These are phyloP conservation scores for Heliothis subflexa DNA, from an alignment of 1,140 invertebrate species.

Conservation along the genomic window DNA sequence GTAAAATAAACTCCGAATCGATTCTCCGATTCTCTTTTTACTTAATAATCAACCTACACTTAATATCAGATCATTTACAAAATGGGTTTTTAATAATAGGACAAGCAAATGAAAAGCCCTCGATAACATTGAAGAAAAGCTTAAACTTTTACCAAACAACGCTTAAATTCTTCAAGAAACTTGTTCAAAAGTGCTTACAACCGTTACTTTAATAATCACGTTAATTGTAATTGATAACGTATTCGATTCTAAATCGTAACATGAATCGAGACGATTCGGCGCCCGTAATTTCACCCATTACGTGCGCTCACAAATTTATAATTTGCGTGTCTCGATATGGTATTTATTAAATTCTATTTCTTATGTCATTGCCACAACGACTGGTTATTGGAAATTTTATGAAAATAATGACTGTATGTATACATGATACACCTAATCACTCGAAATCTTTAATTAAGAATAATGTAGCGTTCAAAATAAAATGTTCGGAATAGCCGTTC, in stretches of 20 bases:
- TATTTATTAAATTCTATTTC: constrained; percentile 46
- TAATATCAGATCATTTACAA: constrained; percentile 67
- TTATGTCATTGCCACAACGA: constrained; percentile 53
- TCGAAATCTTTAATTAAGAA: constrained; percentile 72
- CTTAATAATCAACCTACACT: constrained; percentile 72
- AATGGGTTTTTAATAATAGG: constrained; percentile 78
- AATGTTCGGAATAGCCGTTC: constrained; percentile 60
- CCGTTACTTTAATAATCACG: constrained; percentile 70
- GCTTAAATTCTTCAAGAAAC: constrained; percentile 69
- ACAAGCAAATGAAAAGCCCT: constrained; percentile 72
- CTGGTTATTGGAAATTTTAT: constrained; percentile 37
- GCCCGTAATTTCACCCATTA: constrained; percentile 74
- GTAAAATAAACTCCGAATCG: background rate
- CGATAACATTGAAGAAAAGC: constrained; percentile 76
- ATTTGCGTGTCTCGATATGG: constrained; percentile 63
- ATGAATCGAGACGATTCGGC: constrained; percentile 73
- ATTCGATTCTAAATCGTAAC: constrained; percentile 71
- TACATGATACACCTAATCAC: constrained; percentile 66
- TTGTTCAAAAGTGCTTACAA: constrained; percentile 69
- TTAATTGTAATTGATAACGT: constrained; percentile 74
- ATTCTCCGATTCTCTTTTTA: constrained; percentile 57
- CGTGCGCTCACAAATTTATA: constrained; percentile 66
- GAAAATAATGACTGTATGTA: constrained; percentile 38
- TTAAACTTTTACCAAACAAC: constrained; percentile 74
- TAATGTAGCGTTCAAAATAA: constrained; percentile 73